Evolutionary conservation across 2,113 vertebrate genomes (phyloP).

Genomic region (Dicentrarchus labrax): DNA sequence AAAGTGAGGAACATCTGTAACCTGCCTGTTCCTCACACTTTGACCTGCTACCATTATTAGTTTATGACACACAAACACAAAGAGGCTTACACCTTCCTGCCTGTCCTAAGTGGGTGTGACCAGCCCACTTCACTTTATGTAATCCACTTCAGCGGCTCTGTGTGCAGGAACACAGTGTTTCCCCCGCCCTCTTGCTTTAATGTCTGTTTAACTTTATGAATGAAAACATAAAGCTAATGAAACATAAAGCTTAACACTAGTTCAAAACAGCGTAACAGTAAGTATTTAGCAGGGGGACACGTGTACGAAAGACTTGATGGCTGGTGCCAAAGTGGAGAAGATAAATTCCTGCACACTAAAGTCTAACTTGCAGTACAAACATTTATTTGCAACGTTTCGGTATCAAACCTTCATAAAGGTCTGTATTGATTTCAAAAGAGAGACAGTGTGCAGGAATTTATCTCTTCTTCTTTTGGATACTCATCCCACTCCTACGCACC

Average conservation of each 20-base stretch:
- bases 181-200: neutral
- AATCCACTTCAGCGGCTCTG: conserved; percentile 42
- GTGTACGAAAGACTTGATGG: neutral
- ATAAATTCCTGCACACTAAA: no score
- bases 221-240: neutral
- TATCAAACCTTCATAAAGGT: no score
- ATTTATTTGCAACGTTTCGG: no score
- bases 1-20: neutral
- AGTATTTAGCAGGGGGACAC: neutral
- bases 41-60: conserved; percentile 30
- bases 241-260: no score
- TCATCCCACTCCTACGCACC: no score
- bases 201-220: neutral
- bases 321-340: no score
- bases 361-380: no score
- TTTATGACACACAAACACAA: conserved; percentile 58
- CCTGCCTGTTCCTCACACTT: neutral
- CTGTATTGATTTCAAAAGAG: no score
- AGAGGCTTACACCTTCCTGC: conserved; percentile 49
- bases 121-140: conserved; percentile 48
- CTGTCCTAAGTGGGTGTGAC: conserved; percentile 41
- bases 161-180: neutral
- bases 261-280: neutral
- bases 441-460: no score
- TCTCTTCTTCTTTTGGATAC: no score